Conservation (phyloP, 1,140 invertebrate species). For the Lycorma delicatula region DNA sequence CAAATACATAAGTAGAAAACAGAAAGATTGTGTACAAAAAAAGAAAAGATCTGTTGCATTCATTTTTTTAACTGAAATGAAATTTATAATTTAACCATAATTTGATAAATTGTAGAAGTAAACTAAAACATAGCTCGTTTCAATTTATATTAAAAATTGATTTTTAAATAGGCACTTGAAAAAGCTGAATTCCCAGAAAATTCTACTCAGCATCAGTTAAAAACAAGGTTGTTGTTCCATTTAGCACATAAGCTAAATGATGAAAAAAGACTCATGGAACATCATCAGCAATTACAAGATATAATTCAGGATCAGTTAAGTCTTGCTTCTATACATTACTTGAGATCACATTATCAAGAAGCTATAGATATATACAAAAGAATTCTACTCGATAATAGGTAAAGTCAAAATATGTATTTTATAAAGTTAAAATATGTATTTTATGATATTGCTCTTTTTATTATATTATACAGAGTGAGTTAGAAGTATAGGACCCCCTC, state of each 20-base stretch:
- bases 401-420: too few relatives aligned
- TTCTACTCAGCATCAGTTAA: too few relatives aligned
- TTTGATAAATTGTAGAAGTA: not conserved
- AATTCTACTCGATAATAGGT: conserved; percentile 85
- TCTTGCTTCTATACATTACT: conserved; percentile 92
- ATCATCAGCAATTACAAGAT: conserved; percentile 77
- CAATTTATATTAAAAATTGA: not conserved
- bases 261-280: conserved; percentile 70
- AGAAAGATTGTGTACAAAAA: too few relatives aligned
- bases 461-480: too few relatives aligned
- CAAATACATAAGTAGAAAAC: too few relatives aligned
- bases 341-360: conserved; percentile 94
- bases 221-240: conserved; percentile 83
- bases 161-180: conserved; percentile 41
- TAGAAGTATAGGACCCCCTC: too few relatives aligned
- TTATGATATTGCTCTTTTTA: too few relatives aligned
- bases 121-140: too few relatives aligned
- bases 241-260: conserved; percentile 88
- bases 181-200: conserved; percentile 48
- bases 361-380: conserved; percentile 98
- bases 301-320: conserved; percentile 91
- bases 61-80: too few relatives aligned
- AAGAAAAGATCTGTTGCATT: too few relatives aligned
- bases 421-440: too few relatives aligned
- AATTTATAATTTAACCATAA: not conserved